A percentile compares a stretch with the other conserved stretches of the same genome.
These are phyloP conservation scores for Euschistus heros DNA, from an alignment of 1,140 invertebrate genomes.

Conservation along the genomic window DNA sequence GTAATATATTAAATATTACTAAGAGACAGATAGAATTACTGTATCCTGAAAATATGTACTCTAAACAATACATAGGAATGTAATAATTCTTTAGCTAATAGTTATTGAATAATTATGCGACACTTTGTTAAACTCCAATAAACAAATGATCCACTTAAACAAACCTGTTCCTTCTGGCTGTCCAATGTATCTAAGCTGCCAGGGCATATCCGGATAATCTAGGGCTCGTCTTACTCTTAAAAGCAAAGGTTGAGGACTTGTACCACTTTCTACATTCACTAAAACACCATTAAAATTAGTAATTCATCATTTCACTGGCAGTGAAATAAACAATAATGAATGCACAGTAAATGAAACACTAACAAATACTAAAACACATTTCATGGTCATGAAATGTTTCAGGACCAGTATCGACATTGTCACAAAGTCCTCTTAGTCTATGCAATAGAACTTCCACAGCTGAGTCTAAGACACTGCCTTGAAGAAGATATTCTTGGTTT, in stretches of 20 bases:
- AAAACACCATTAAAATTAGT: not conserved
- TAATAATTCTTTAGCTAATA: too few relatives aligned
- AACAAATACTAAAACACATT: constrained; percentile 66
- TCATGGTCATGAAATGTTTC: constrained; percentile 88
- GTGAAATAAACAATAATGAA: not conserved
- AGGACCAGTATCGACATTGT: constrained; percentile 81
- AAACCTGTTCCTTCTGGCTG: constrained; percentile 57
- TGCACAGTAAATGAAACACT: not conserved
- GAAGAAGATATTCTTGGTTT: constrained; percentile 41
- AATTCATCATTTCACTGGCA: not conserved
- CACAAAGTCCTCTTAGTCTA: constrained; percentile 80
- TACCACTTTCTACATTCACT: constrained; percentile 30
- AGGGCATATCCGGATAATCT: constrained; percentile 64
- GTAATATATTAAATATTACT: too few relatives aligned
- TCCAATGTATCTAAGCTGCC: constrained; percentile 80
- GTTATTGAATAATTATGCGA: too few relatives aligned
- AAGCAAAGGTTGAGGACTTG: constrained; percentile 45
- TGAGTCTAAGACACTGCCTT: constrained; percentile 62
- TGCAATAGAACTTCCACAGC: constrained; percentile 86
- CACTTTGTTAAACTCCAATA: too few relatives aligned
- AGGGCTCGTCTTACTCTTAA: constrained; percentile 65
- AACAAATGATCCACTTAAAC: too few relatives aligned
- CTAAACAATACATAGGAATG: too few relatives aligned
- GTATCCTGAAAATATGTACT: too few relatives aligned
- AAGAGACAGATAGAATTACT: too few relatives aligned